Evolutionary conservation across 2,797 vertebrate genomes (phyloP).

Genomic region (Lutjanus campechanus): DNA sequence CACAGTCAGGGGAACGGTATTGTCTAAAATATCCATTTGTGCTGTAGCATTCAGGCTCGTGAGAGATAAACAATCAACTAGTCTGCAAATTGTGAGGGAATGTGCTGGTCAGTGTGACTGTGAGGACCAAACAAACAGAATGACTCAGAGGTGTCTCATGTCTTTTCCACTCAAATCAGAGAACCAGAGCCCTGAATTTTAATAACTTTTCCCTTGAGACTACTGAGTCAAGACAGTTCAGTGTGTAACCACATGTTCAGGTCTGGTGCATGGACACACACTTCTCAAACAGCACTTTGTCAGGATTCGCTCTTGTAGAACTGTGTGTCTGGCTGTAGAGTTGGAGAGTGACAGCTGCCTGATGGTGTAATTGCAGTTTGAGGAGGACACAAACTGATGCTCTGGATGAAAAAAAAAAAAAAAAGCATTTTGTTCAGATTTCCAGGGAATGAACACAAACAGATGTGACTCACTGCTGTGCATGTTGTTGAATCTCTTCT

Average conservation of each 20-base stretch:
- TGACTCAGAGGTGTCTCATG: neutral
- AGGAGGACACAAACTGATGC: constrained; percentile 8
- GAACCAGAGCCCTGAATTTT: neutral
- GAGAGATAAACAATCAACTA: no score
- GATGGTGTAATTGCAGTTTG: neutral
- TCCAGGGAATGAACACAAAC: neutral
- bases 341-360: neutral
- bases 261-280: neutral
- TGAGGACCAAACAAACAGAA: neutral
- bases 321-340: neutral
- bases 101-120: no score
- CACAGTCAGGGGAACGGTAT: neutral
- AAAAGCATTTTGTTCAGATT: neutral
- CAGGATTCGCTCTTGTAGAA: neutral
- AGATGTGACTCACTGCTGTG: constrained; percentile 17
- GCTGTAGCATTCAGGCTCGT: no score
- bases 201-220: neutral
- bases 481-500: neutral
- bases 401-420: constrained; percentile 11
- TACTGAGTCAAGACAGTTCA: neutral
- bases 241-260: neutral
- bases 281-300: neutral
- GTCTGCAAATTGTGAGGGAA: no score
- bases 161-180: neutral
- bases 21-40: neutral